Evolutionary conservation across 2,888 invertebrate species (phyloP), one percentile per base, ranked within the genome.

Genomic region (Sclerodermus sp.): DNA sequence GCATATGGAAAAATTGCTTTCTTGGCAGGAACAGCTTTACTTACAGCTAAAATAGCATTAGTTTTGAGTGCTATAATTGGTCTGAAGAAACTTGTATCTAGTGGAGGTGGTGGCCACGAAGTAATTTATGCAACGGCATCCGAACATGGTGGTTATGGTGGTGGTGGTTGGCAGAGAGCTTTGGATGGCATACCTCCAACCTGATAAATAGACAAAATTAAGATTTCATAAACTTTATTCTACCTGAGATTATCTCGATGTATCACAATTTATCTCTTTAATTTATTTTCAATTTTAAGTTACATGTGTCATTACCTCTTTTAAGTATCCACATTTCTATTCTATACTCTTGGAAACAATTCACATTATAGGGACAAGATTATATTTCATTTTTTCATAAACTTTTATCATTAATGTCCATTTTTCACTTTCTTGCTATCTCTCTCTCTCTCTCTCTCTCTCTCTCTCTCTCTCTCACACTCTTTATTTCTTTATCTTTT

Each of bases 1-100:
- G 84, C 86, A 53, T 83, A 87, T 71, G 85, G 86, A 18, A 87
- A 87, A 78, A 83, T 88, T 51, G 85, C 87, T 5, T 80, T 87
- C 52, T 79, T 87, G 60, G 86, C 87, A 1, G 87, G 86, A 38
- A 83, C 86, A 8, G 87, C 87, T 2, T 77, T 88, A 50, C 77
- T 88, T 46, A 81, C 87, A 52, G 85, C 87, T 6, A 88, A 88
- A 72, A 81, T 87, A 42, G 86, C 87, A 0, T 71, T 88, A 16
- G 74, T 86, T 44, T 68, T 87, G 29, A 84, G 86, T 4, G 77
- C 84, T 36, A 79, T 87, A 61, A 83, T 85, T 64, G 84, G 86
- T 48, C 73, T 87, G 67, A 88, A 87, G 78, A 86, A 86, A 60
- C 75, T 84, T 54, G 80, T 82, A 36, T 80, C 81, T 9, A 74